phyloP scores from a whole-genome alignment of 1,140 invertebrate species.

The Meloidogyne chitwoodi region DNA sequence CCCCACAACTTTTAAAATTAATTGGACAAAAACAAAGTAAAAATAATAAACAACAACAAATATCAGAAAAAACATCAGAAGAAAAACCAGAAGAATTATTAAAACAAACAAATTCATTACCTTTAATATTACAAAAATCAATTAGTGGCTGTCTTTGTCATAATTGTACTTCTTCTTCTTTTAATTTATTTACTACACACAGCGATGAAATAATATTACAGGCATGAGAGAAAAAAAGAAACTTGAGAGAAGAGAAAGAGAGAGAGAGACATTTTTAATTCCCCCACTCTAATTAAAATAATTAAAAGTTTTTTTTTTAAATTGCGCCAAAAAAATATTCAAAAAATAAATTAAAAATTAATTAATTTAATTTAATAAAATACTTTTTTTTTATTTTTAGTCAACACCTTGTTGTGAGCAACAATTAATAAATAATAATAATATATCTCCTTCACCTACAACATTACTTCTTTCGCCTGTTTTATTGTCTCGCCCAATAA shows the following conservation, averaged over 20 bases:
- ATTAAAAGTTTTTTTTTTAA: no score
- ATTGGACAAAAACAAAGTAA: background rate
- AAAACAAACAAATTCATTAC: no score
- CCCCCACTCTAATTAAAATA: no score
- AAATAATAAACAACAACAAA: background rate
- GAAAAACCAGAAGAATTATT: no score
- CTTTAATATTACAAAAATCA: background rate
- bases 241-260: no score
- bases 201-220: background rate
- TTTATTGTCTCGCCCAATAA: conserved; percentile 47
- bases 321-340: no score
- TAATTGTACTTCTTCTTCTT: background rate
- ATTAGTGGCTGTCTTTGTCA: background rate
- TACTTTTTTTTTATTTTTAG: background rate
- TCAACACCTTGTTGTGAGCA: conserved; percentile 26
- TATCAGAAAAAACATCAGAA: background rate
- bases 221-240: background rate
- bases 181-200: background rate
- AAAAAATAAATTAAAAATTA: no score
- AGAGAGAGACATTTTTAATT: no score
- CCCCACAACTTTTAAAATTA: background rate
- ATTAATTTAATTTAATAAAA: no score
- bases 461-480: conserved; percentile 50
- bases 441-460: conserved; percentile 34
- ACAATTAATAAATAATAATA: no score